Evolutionary conservation across 1,140 invertebrate species (phyloP).

Genomic region (Trachymyrmex septentrionalis): DNA sequence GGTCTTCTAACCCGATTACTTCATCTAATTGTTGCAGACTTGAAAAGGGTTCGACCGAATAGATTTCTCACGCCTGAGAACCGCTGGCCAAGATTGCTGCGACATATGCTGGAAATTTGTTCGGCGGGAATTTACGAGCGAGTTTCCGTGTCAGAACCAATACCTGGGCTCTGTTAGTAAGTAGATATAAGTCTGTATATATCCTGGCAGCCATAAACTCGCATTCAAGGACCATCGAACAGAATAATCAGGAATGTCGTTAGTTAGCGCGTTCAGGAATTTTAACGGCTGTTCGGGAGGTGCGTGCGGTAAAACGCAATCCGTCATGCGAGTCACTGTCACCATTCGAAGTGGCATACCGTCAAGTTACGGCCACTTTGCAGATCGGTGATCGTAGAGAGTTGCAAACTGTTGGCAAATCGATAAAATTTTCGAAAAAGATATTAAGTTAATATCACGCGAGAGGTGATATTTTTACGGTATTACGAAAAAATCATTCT

Average conservation of each 20-base stretch:
- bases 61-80: conserved; percentile 63
- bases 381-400: not conserved
- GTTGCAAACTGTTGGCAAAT: not conserved
- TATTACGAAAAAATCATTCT: not conserved
- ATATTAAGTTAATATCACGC: not conserved
- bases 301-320: conserved; percentile 46
- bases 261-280: conserved; percentile 77
- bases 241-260: conserved; percentile 77
- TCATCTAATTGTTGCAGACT: not conserved
- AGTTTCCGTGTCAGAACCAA: conserved; percentile 80
- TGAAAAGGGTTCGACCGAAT: not conserved
- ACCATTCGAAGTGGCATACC: conserved; percentile 9
- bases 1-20: not conserved
- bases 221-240: conserved; percentile 72
- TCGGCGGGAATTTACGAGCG: conserved; percentile 82
- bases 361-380: not conserved
- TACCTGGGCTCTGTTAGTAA: conserved; percentile 75
- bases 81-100: conserved; percentile 78
- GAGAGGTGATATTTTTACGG: not conserved
- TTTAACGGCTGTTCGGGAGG: conserved; percentile 74
- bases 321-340: conserved; percentile 36
- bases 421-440: not conserved
- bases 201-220: conserved; percentile 76
- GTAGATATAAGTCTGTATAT: conserved; percentile 74
- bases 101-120: conserved; percentile 82